These are phyloP conservation scores for Crotalus horridus DNA, from an alignment of 2,113 vertebrate genomes.

Conservation along the genomic window DNA sequence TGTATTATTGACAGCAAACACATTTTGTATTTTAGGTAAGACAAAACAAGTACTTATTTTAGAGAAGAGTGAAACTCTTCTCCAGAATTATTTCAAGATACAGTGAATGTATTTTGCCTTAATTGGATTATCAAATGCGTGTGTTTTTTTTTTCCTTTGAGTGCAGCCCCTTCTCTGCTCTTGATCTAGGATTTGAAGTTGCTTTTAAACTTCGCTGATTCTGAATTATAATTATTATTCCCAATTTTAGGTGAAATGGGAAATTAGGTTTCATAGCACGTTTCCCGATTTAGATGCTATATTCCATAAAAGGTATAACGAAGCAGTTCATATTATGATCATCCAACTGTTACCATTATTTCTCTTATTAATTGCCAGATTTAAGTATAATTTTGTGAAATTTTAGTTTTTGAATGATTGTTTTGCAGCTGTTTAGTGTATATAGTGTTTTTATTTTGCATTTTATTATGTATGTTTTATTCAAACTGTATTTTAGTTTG, in stretches of 20 bases:
- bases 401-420: neutral
- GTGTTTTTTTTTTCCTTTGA: neutral
- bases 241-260: neutral
- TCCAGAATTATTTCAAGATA: neutral
- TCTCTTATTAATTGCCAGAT: neutral
- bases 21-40: neutral
- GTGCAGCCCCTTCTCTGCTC: neutral
- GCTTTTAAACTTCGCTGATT: neutral
- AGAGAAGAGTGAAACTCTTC: neutral
- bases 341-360: neutral
- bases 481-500: neutral
- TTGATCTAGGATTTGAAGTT: neutral
- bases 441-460: neutral
- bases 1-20: rapidly evolving
- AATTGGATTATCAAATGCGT: neutral
- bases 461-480: neutral
- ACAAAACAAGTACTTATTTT: neutral
- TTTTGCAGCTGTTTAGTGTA: neutral
- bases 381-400: neutral
- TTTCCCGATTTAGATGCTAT: neutral
- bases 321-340: neutral
- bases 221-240: neutral
- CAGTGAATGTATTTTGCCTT: neutral
- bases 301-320: neutral
- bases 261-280: neutral